Evolutionary conservation across 2,888 invertebrate species (phyloP), one percentile per base, ranked within the genome.

Genomic region (Pseudococcus longispinus): DNA sequence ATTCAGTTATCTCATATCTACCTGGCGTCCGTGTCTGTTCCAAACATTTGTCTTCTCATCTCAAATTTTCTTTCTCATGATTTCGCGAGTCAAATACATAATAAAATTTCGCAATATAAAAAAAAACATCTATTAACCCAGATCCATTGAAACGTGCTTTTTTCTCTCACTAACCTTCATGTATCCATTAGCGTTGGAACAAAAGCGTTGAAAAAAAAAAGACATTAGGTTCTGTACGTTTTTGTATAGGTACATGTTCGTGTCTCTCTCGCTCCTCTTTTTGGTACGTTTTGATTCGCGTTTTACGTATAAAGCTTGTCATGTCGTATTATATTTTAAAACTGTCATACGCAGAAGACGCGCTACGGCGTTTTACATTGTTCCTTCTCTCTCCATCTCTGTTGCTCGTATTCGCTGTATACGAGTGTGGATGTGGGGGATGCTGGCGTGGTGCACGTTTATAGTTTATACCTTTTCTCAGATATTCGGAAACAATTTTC

Each of bases 401-500:
- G 65, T 29, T 15, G 8, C 11, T 84, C 37, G 20, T 80, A 15
- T 23, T 46, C 13, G 15, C 26, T 80, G 42, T 32, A n/a, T 37
- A 9, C 8, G 37, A 37, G 37, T 37, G 9, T 37, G 37, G 37
- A 37, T 8, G 8, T 37, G 37, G 37, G 37, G 37, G 37, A 37
- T 37, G 23, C 23, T 44, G 44, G n/a, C 23, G 82, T 23, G 44
- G 42, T 13, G 42, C 42, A 77, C 82, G 42, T 82, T 37, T 82
- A 15, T 13, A 11, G 42, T 32, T 23, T 44, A 46, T 32, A 37
- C 84, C 84, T 77, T 44, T 80, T 77, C 86, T 86, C 74, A 37
- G 70, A 86, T 74, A 86, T 77, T 86, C 77, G 86, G 86, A 86
- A 86, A 86, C 86, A 86, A 86, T 86, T 86, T 86, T 86, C 77